Evolutionary conservation across 2,888 invertebrate genomes (phyloP), one percentile per base, ranked within the genome.

Genomic region (Drosophila limbata): DNA sequence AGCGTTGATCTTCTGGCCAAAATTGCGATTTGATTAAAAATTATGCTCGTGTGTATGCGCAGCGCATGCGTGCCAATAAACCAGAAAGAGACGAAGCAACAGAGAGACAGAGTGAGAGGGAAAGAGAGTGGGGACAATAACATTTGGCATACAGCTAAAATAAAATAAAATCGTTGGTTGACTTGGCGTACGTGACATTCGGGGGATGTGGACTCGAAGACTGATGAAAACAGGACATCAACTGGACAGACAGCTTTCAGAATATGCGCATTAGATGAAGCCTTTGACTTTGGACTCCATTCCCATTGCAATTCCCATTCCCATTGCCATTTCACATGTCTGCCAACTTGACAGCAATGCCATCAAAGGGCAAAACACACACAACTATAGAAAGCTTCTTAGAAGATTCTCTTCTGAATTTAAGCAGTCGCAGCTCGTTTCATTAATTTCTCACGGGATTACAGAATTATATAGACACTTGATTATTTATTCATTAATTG

Each of bases 11-110:
- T 73, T 55, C 40, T 60, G 69, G 50, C 72, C 63, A 67, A 80
- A 78, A 86, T 72, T 71, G 81, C 81, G 72, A 75, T 72, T 84
- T 84, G 75, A 77, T 80, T 73, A 40, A 47, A 83, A 83, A 80
- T 83, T 70, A 78, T 68, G 70, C 65, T 57, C 68, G 59, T 72
- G 44, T 69, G 71, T 73, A 77, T 66, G 70, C 56, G 48, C 45
- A 47, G 60, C 74, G 81, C 79, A 81, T 81, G 74, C 81, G 81
- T 71, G 63, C 63, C 63, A 67, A 62, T 71, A 57, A 67, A 56
- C 33, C 48, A 50, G 57, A 71, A 31, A 62, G 61, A 57, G 52
- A 65, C 13, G 28, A 10, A n/a, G 10, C 9, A 25, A 35, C n/a
- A 1, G 28, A 10, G 28, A 28, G n/a, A 39, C 15, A 15, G 13